Base-by-base conservation (phyloP, 2,797 vertebrate species). In the Diplodus puntazzo region DNA sequence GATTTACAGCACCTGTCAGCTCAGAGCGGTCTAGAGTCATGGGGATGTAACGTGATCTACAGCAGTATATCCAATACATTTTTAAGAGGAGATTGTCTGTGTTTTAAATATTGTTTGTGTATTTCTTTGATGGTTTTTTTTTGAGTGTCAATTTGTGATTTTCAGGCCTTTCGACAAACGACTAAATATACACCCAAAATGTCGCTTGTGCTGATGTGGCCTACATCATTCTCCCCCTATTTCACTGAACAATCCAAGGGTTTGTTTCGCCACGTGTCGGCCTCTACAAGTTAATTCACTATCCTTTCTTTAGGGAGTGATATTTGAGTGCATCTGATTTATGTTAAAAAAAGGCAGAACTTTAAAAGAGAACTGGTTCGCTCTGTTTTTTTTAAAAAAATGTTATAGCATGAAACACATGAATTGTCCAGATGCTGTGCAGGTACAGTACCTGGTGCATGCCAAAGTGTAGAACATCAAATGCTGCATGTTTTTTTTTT, bases 1-100 rank as follows among this genome's bases (percentile, higher is more conserved):
- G 60, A 84, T 79, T 66, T 79, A 65, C 52, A 45, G 1, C 61
- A 65, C 55, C 66, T 67, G 58, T 66, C 21, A 30, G 42, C 42
- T 45, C 5, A 50, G 21, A 55, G 49, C 48, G 72, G 42, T 54
- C 75, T 43, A 34, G 11, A 61, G 17, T 39, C 46, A 16, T 3
- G 16, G 20, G 17, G 18, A 49, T 49, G 34, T 45, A 63, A 68
- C 62, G 4, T 54, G 55, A 75, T 72, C 25, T 69, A n/a, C 11
- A 50, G 65, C 27, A 18, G 3, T 39, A 11, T 63, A 27, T 55
- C 14, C 49, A 57, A 69, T 30, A 14, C 48, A 14, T 43, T 63
- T 73, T 42, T 59, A 39, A 2, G 67, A 49, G 30, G 52, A 68
- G 53, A 69, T 64, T 6, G 7, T 5, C 43, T 55, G n/a, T 42